These are phyloP conservation scores for Lepidochrysops patricia DNA, from an alignment of 2,888 invertebrate species.

Conservation along the genomic window DNA sequence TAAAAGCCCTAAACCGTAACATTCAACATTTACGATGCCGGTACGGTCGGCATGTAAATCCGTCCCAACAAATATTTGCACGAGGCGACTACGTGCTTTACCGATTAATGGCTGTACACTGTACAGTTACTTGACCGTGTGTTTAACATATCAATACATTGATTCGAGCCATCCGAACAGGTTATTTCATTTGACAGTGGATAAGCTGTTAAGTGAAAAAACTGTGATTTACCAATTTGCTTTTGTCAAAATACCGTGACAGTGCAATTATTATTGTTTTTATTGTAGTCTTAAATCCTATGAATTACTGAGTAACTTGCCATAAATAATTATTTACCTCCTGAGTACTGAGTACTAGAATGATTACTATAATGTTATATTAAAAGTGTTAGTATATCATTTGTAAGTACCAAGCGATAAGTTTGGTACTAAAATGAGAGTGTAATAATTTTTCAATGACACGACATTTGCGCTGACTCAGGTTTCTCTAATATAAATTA, in stretches of 20 bases:
- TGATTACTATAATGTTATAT: too few relatives aligned
- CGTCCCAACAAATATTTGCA: slow-evolving; percentile 71
- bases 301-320: too few relatives aligned
- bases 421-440: too few relatives aligned
- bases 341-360: too few relatives aligned
- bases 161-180: background rate
- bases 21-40: slow-evolving; percentile 55
- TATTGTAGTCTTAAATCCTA: too few relatives aligned
- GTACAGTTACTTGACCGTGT: slow-evolving; percentile 56
- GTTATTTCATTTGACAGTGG: background rate
- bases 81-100: slow-evolving; percentile 61
- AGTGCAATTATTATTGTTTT: too few relatives aligned
- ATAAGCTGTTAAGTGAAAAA: background rate
- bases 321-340: too few relatives aligned
- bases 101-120: slow-evolving; percentile 48
- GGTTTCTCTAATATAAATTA: background rate
- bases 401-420: too few relatives aligned
- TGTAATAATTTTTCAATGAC: background rate
- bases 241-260: background rate
- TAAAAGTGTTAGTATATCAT: too few relatives aligned
- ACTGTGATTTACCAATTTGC: background rate
- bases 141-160: slow-evolving; percentile 28
- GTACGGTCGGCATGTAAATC: slow-evolving; percentile 63
- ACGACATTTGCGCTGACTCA: too few relatives aligned
- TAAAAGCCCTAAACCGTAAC: slow-evolving; percentile 23